phyloP scores from a whole-genome alignment of 2,113 vertebrate species.

The Choloepus hoffmanni region DNA sequence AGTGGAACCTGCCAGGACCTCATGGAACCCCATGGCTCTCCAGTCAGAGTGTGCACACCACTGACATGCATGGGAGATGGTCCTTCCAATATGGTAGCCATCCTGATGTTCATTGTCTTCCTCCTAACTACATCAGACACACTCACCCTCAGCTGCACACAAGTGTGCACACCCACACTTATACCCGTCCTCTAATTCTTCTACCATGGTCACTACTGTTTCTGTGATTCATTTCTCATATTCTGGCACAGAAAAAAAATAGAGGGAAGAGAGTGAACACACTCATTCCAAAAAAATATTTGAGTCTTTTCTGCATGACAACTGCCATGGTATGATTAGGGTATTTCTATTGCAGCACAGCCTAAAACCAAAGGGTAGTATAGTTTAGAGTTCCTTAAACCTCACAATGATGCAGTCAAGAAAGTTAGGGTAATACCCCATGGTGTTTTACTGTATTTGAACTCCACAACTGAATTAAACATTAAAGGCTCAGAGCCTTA shows the following conservation, averaged over 20 bases:
- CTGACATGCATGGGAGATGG: neutral
- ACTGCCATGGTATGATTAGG: neutral
- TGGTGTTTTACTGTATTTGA: neutral
- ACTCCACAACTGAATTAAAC: neutral
- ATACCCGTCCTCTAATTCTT: neutral
- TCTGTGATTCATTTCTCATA: neutral
- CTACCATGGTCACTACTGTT: neutral
- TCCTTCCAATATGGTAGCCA: neutral
- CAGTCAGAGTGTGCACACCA: neutral
- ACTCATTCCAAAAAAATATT: neutral
- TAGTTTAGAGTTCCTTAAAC: neutral
- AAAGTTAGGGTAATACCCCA: neutral
- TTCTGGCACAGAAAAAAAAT: neutral
- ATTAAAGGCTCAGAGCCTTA: neutral
- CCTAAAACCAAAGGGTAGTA: neutral
- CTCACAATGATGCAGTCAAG: neutral
- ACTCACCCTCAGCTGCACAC: neutral
- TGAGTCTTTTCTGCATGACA: neutral
- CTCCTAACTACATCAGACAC: neutral
- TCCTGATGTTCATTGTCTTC: neutral
- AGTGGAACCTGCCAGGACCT: too few relatives aligned
- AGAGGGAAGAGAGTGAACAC: neutral
- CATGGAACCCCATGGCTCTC: neutral
- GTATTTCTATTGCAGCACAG: neutral
- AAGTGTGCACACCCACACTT: too few relatives aligned